Evolutionary conservation across 2,797 vertebrate genomes (phyloP).

Genomic region (Silurus aristotelis): DNA sequence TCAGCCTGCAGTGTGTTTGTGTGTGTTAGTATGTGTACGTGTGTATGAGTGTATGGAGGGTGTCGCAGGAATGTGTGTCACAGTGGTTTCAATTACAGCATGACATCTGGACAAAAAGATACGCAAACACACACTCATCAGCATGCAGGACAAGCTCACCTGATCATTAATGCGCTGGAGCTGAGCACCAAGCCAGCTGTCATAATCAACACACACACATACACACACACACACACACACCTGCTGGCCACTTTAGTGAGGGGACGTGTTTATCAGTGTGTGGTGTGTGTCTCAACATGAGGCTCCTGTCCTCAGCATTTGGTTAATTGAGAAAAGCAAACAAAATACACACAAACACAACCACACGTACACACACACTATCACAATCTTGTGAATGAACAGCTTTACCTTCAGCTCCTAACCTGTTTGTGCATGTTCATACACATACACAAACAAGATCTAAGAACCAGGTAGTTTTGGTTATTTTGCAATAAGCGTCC

Average conservation of each 20-base stretch:
- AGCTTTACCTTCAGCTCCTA: constrained; percentile 16
- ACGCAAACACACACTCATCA: constrained; percentile 21
- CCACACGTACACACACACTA: not conserved
- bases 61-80: constrained; percentile 4
- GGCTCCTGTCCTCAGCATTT: constrained; percentile 12
- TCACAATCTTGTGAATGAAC: not conserved
- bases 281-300: constrained; percentile 6
- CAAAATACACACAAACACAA: not conserved
- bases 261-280: constrained; percentile 24
- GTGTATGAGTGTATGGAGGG: constrained; percentile 29
- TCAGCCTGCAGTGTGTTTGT: constrained; percentile 18
- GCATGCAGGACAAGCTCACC: constrained; percentile 28
- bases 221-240: constrained; percentile 25
- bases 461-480: not conserved
- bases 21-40: constrained; percentile 31
- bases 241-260: constrained; percentile 5
- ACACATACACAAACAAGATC: not conserved
- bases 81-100: constrained; percentile 28
- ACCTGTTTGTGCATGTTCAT: constrained; percentile 11
- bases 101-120: constrained; percentile 27
- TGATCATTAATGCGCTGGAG: constrained; percentile 35
- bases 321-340: constrained; percentile 17
- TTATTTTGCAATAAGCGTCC: not conserved
- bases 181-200: constrained; percentile 12
- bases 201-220: constrained; percentile 13